Evolutionary conservation across 2,113 vertebrate genomes (phyloP).

Genomic region (Gambusia affinis): DNA sequence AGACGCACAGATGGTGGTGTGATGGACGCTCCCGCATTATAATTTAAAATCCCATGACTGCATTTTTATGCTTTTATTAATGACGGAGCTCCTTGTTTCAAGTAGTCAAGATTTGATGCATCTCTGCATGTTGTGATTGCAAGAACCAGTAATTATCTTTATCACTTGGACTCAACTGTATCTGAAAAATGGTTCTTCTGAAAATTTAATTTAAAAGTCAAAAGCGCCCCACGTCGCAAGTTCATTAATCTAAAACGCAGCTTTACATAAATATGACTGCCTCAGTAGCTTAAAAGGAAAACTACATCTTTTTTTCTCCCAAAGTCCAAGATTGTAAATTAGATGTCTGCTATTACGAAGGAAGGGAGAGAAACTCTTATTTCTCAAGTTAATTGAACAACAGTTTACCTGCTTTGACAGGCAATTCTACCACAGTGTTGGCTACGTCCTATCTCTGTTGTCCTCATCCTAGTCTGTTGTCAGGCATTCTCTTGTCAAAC

Average conservation of each 20-base stretch:
- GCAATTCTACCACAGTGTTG: slow-evolving; percentile 21
- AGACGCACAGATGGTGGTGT: slow-evolving; percentile 45
- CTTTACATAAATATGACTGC: slow-evolving; percentile 60
- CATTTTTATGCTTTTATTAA: slow-evolving; percentile 60
- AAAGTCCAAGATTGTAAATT: slow-evolving; percentile 63
- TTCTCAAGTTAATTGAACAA: slow-evolving; percentile 63
- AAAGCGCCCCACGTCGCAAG: slow-evolving; percentile 44
- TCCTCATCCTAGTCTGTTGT: slow-evolving; percentile 7
- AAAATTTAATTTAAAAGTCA: slow-evolving; percentile 71
- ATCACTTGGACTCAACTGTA: slow-evolving; percentile 39
- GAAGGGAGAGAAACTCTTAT: slow-evolving; percentile 43
- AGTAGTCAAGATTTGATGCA: slow-evolving; percentile 54
- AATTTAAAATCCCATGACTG: slow-evolving; percentile 49
- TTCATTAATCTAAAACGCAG: slow-evolving; percentile 70
- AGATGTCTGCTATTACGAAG: slow-evolving; percentile 51
- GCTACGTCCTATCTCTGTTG: slow-evolving; percentile 16
- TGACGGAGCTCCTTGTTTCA: slow-evolving; percentile 43
- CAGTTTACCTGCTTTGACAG: slow-evolving; percentile 43
- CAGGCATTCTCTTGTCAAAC: too few species aligned
- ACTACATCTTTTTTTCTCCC: slow-evolving; percentile 53
- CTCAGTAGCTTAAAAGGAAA: slow-evolving; percentile 50
- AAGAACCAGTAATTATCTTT: slow-evolving; percentile 61
- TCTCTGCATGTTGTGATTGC: slow-evolving; percentile 53
- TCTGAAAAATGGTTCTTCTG: slow-evolving; percentile 67
- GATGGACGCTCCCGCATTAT: slow-evolving; percentile 42